phyloP scores from a whole-genome alignment of 92 coral and sea anemone species.

The Diadumene lineata region DNA sequence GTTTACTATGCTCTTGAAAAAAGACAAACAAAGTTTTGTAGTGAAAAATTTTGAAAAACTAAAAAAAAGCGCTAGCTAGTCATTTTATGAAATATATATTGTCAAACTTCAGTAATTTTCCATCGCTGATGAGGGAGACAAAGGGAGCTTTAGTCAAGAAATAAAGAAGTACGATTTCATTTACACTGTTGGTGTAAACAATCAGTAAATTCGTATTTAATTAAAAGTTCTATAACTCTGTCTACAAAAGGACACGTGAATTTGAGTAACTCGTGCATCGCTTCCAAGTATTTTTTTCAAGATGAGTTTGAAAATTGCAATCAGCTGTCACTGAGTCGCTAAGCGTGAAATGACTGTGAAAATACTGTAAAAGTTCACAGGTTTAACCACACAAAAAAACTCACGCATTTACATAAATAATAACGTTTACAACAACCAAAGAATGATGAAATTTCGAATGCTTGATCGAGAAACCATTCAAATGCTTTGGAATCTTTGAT shows the following conservation, averaged over 20 bases:
- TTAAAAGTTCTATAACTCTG: too few species aligned
- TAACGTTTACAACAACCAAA: neutral
- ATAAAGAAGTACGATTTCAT: too few species aligned
- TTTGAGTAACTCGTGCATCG: too few species aligned
- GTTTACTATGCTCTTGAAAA: neutral
- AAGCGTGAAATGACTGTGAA: neutral
- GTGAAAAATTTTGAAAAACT: neutral
- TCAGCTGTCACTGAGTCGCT: neutral
- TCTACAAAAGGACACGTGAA: neutral
- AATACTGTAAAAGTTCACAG: neutral
- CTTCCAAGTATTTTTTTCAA: too few species aligned
- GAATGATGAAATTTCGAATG: neutral
- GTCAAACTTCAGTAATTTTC: too few species aligned
- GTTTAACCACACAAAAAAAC: neutral
- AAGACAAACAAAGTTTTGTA: neutral
- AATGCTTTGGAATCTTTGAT: conserved; percentile 3
- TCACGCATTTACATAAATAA: conserved; percentile 6
- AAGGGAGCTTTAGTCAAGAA: too few species aligned
- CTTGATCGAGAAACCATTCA: neutral
- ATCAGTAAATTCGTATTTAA: too few species aligned
- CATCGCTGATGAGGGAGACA: too few species aligned
- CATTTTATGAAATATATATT: too few species aligned
- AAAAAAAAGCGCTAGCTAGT: too few species aligned
- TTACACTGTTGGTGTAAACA: too few species aligned
- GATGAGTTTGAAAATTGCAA: too few species aligned